Evolutionary conservation across 1,140 invertebrate species (phyloP), one percentile per base, ranked within the genome.

Genomic region (Leptinotarsa lineolata): DNA sequence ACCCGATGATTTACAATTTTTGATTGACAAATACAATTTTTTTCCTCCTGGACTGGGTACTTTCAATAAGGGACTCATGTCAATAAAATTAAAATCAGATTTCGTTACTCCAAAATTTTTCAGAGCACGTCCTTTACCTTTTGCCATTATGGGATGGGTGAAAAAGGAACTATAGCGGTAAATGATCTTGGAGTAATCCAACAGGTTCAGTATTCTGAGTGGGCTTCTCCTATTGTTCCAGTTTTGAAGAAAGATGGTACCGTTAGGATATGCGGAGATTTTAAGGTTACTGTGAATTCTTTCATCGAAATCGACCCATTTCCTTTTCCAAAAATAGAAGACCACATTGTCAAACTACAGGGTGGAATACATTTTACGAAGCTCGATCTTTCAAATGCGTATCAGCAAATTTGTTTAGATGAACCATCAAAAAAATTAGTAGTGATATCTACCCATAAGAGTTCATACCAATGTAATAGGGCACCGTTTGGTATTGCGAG

Each of bases 191-290:
- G n/a, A n/a, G 68, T 73, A 20, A 46, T 73, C n/a, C 5, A 30
- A 5, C 73, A 72, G 68, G 70, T 81, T 67, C 72, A 81, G 60
- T 78, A 79, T 76, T 70, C 72, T 60, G 48, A 78, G 64, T 80
- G 80, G 78, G 77, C 81, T 71, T 76, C 77, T 74, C 80, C 83
- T 67, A 78, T 86, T 5, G 84, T 88, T 4, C 74, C 84, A 1
- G 85, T 88, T 1, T 77, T 81, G 67, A 89, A 88, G 76, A 79
- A 81, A 67, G 75, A 85, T 74, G 81, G 80, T 12, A 69, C 73
- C 68, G 74, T 81, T 22, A 71, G 86, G 22, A 80, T 88, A 63
- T 87, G 86, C 79, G 72, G 73, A 46, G 69, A 74, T 77, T 87
- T 83, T 73, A 81, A 83, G 67, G 78, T 80, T 65, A 82, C 83